phyloP scores from a whole-genome alignment of 2,113 vertebrate genomes.

The Collichthys lucidus region DNA sequence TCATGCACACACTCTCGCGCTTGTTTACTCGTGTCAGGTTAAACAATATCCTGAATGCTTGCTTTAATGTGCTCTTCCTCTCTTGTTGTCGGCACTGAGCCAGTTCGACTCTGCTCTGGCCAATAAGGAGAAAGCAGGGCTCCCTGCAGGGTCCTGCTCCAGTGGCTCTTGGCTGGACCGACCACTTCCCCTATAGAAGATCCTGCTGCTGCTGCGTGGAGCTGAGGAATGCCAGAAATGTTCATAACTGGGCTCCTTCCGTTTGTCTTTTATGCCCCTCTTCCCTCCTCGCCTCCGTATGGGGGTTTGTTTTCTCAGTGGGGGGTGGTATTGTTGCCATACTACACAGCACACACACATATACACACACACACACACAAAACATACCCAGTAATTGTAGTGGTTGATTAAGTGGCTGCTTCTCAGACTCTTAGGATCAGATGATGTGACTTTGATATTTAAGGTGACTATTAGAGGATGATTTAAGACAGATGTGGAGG shows the following conservation, averaged over 20 bases:
- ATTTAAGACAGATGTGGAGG: conserved; percentile 54
- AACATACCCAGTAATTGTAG: conserved; percentile 4
- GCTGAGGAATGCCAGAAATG: conserved; percentile 76
- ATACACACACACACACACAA: conserved; percentile 11
- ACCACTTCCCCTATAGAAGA: conserved; percentile 72
- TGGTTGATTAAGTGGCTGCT: conserved; percentile 36
- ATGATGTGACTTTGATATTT: conserved; percentile 46
- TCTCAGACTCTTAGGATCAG: conserved; percentile 22
- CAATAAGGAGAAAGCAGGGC: conserved; percentile 43
- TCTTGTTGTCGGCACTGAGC: conserved; percentile 36
- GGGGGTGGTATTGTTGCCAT: conserved; percentile 37
- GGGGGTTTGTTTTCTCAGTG: conserved; percentile 36
- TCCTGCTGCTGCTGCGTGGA: conserved; percentile 63
- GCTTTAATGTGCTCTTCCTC: conserved; percentile 79
- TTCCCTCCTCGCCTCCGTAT: conserved; percentile 21
- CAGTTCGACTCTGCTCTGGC: conserved; percentile 30
- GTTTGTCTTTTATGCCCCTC: conserved; percentile 42
- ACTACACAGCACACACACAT: conserved; percentile 3
- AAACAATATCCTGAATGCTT: conserved; percentile 75
- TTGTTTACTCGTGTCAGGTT: conserved; percentile 68
- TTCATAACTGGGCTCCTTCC: conserved; percentile 51
- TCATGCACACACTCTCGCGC: conserved; percentile 24
- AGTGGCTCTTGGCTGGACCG: conserved; percentile 52
- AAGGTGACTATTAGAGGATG: conserved; percentile 45
- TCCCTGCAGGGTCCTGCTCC: conserved; percentile 52